Conservation (phyloP, 2,113 vertebrate genomes). For the Diphyllodes magnificus region DNA sequence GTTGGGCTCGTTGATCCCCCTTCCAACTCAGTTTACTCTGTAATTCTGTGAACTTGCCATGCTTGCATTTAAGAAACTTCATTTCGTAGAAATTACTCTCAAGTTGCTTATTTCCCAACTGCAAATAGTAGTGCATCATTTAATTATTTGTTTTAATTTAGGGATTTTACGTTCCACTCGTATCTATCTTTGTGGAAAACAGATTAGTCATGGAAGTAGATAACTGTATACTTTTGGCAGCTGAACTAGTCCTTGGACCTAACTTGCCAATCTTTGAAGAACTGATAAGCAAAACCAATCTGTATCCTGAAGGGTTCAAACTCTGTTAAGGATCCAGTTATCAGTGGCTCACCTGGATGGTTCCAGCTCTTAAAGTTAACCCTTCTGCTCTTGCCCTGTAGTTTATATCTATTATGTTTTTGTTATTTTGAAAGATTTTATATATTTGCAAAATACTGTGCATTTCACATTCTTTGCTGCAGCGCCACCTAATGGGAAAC, state of each 20-base stretch:
- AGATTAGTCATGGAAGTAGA: background rate
- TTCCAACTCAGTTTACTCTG: background rate
- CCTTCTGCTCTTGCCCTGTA: background rate
- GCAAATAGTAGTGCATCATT: background rate
- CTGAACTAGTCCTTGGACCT: background rate
- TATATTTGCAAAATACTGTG: background rate
- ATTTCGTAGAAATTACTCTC: background rate
- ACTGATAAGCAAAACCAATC: background rate
- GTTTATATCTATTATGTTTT: background rate
- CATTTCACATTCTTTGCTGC: background rate
- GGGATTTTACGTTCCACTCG: background rate
- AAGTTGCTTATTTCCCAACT: background rate
- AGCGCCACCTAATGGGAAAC: background rate
- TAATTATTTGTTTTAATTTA: background rate
- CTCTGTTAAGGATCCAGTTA: background rate
- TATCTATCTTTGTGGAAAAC: background rate
- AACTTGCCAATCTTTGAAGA: background rate
- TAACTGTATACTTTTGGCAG: background rate
- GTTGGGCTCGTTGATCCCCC: background rate
- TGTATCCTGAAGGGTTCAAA: background rate
- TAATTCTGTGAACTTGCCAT: background rate
- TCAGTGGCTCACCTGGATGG: background rate
- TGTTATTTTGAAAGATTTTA: background rate
- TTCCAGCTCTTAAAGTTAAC: background rate
- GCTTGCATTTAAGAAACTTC: background rate